Evolutionary conservation across 1,140 invertebrate genomes (phyloP), one percentile per base, ranked within the genome.

Genomic region (Heliothis subflexa): DNA sequence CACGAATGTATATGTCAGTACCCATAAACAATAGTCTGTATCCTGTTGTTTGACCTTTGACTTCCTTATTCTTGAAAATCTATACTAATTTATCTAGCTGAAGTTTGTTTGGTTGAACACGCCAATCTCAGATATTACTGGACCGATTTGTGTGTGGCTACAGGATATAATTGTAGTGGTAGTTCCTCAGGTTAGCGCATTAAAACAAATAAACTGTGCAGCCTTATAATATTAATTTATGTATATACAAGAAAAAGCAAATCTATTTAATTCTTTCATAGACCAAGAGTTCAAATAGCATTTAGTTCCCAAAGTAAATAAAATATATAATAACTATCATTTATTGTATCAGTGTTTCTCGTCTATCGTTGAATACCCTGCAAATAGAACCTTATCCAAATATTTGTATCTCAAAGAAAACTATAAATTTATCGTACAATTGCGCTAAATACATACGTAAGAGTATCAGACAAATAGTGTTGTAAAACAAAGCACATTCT

Each of bases 391-490:
- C 33, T 57, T 25, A 57, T 25, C 7, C 25, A 57, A 64, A 64
- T 64, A 64, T 64, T 64, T 64, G 16, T 21, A 12, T 10, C 55
- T 3, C 10, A 16, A 12, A 45, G n/a, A 64, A 64, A 64, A 45
- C 61, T 64, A 64, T 64, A 10, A 40, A 16, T 64, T 16, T 64
- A 68, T 50, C 40, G 25, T 57, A 62, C 10, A n/a, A 4, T 40
- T 62, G 47, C 25, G 64, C 18, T 50, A 28, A 68, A 68, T 28
- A 68, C 45, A 68, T 25, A 66, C n/a, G 2, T 14, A 11, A 28
- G 25, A 70, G 72, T 81, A 73, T 49, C 12, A 68, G 50, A 47
- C 14, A 52, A 68, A 68, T 68, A 68, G 25, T 25, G 25, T 68
- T 14, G 13, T 68, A 50, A 68, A 68, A 68, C 11, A 45, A 16